Base-by-base conservation (phyloP, 2,113 vertebrate species). In the Rhombomys opimus region DNA sequence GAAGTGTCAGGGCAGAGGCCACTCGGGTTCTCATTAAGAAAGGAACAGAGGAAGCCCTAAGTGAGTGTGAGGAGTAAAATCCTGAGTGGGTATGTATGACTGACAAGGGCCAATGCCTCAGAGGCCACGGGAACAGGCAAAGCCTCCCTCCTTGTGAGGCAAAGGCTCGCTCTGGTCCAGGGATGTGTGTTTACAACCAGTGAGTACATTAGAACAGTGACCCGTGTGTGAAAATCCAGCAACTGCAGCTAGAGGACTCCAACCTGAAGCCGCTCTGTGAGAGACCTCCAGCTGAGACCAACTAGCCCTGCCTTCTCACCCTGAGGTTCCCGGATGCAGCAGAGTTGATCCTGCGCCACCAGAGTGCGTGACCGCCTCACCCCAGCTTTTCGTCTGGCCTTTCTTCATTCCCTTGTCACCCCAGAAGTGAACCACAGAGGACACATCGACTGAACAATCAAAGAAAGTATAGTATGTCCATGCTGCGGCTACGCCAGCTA, bases 241-340 rank as follows among this genome's bases (percentile, higher is more conserved):
- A 27, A 82, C 22, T 25, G 57, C 13, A 61, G 35, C 6, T 38
- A 4, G 7, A 38, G 17, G 18, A 73, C 70, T 73, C 80, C 57
- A 38, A 3, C 80, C 22, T 25, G 80, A 84, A 7, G 7, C 57
- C 38, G 54, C n/a, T 38, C 57, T 4, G 10, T 57, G 57, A 57
- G 75, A 50, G 25, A 50, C 75, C 7, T 50, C 75, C 57, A 38
- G 0, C 57, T 14, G 23, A 61, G 57, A 61, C 80, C 7, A 9
- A 35, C 57, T 61, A 25, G 59, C 35, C 80, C n/a, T 12, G 32
- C 80, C n/a, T 9, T 14, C 57, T 84, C 30, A 1, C 8, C 23
- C 22, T 7, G 6, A 76, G 23, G 41, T 50, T 57, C 32, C 46
- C 4, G 15, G 10, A 4, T 0, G 1, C 30, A 35, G 17, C 52